Evolutionary conservation across 1,140 invertebrate genomes (phyloP), one percentile per base, ranked within the genome.

Genomic region (Trissolcus basalis): DNA sequence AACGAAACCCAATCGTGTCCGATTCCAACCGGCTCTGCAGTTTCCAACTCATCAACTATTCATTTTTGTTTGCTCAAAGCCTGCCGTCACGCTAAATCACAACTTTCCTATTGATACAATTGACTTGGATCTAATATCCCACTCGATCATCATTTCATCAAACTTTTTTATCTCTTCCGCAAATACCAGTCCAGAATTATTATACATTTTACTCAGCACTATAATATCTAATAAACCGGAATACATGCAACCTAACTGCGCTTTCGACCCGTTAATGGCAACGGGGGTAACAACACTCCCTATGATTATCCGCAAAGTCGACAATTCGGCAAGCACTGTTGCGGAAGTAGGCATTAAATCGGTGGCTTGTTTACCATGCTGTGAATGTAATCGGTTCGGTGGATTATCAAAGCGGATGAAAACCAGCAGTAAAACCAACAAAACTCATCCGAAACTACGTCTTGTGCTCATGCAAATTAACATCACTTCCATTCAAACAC

Each of bases 251-350:
- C 19, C 19, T 3, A 61, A 19, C 27, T 45, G n/a, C 32, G 16
- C 15, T 41, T 14, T 50, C 77, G 80, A 83, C 70, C 82, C 73
- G 80, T 74, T 84, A 84, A 83, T 82, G 76, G 80, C 65, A 39
- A 58, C 16, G 65, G 47, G 71, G 71, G 78, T 79, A 80, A 81
- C 67, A 77, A 70, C 49, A 9, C 14, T 33, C 55, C 48, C 65
- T 39, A 54, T 49, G 80, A 81, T 82, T 77, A 82, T 68, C 63
- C 70, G 49, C 64, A 55, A 65, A 67, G 73, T 51, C 55, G 61
- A 78, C 70, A 73, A 82, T 77, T 77, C 67, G 72, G 33, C 49
- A 16, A 56, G 45, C 68, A 65, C 69, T 59, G 55, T 73, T 74
- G 78, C 55, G 50, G 79, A 83, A 82, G 80, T 81, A 80, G 78